These are phyloP conservation scores for Leptinotarsa peninsularis DNA, from an alignment of 2,888 invertebrate genomes.

Conservation along the genomic window DNA sequence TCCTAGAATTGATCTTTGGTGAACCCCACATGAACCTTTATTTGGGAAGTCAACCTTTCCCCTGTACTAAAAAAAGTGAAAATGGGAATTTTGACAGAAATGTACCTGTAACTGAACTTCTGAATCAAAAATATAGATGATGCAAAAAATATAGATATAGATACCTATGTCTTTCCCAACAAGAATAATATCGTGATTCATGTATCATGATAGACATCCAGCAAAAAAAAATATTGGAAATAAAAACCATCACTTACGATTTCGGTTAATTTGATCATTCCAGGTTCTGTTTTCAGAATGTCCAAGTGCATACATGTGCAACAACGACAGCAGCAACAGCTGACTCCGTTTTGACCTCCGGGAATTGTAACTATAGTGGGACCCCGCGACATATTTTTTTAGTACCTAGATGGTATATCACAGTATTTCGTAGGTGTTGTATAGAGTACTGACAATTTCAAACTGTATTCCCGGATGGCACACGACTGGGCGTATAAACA, in stretches of 20 bases:
- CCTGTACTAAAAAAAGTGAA: no score
- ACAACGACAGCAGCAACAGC: constrained; percentile 80
- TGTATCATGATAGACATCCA: not conserved
- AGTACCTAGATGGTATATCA: not conserved
- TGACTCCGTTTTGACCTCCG: constrained; percentile 64
- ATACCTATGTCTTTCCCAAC: no score
- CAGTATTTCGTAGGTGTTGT: constrained; percentile 4
- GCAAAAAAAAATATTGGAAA: constrained; percentile 2
- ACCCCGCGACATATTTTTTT: constrained; percentile 42
- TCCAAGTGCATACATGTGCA: constrained; percentile 84
- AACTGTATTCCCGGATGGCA: not conserved
- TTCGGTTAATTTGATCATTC: constrained; percentile 81
- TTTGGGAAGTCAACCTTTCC: no score
- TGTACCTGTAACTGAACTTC: no score
- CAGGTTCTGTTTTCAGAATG: constrained; percentile 79
- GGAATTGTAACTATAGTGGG: constrained; percentile 47
- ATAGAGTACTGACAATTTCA: not conserved
- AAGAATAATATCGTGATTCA: not conserved
- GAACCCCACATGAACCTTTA: no score
- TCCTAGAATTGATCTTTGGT: no score
- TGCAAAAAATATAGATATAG: no score
- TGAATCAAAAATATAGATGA: no score
- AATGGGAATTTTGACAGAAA: no score
- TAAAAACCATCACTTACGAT: constrained; percentile 71
- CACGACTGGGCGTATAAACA: constrained; percentile 28